Evolutionary conservation across 1,140 invertebrate species (phyloP), one percentile per base, ranked within the genome.

Genomic region (Aphaenogaster ashmeadi): DNA sequence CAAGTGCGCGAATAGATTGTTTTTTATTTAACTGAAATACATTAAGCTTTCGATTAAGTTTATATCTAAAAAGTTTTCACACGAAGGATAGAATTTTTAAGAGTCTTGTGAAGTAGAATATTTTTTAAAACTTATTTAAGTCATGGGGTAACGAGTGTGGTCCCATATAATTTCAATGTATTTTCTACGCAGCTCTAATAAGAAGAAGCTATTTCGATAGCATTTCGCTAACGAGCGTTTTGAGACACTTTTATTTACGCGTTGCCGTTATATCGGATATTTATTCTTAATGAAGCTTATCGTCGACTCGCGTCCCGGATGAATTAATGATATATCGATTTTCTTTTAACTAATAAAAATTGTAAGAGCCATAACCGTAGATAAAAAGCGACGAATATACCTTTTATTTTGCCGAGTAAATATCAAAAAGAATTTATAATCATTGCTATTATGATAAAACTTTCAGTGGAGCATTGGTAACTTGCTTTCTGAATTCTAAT

Each of bases 221-320:
- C 11, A 62, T 38, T 44, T 15, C 4, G 21, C 3, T 71, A 81
- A 81, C 13, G 50, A 56, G 36, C n/a, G 41, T 56, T 66, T 81
- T 54, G 33, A 69, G 36, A 69, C 5, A 69, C 21, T 54, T 69
- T 54, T 58, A 41, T 21, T 27, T 3, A 54, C n/a, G 38, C n/a
- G 38, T 66, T 79, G 27, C 58, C 6, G 11, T 0, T 81, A 69
- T 72, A 56, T 41, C 50, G 38, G 18, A 33, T 50, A 69, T 81
- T 71, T 41, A 54, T 54, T 81, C 66, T 72, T 81, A 56, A 81
- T 71, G 36, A 33, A 71, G 36, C 36, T 81, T 71, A 81, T 71
- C 77, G 8, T n/a, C 11, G 27, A 9, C 44, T 44, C 18, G 27
- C 11, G 7, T 69, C 13, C 2, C 4, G 50, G 9, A 71, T 41